Conservation (phyloP, 2,113 vertebrate species). For the Toxotes jaculatrix region DNA sequence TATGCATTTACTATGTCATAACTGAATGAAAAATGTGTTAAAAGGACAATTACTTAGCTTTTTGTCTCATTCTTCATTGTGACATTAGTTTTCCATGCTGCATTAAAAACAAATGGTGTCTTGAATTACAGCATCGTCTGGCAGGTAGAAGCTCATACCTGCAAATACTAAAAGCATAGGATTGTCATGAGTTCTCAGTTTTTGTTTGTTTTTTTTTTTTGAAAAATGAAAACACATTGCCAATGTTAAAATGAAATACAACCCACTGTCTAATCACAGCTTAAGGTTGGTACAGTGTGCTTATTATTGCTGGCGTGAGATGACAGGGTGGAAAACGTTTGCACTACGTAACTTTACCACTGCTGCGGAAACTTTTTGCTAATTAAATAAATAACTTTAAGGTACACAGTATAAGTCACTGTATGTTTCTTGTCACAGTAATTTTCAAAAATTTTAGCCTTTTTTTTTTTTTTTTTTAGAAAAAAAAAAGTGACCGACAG, state of each 20-base stretch:
- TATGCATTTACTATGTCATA: constrained; percentile 1
- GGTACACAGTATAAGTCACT: not conserved
- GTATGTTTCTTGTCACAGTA: not conserved
- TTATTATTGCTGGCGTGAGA: not conserved
- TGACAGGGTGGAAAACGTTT: not conserved
- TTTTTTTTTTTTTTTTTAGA: not conserved
- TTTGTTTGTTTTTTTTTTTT: not conserved
- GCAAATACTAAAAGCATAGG: not conserved
- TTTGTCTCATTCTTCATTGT: not conserved
- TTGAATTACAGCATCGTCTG: not conserved
- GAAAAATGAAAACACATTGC: not conserved
- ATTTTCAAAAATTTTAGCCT: not conserved
- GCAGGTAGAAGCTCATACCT: not conserved
- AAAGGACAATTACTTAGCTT: constrained; percentile 5
- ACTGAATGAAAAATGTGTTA: not conserved
- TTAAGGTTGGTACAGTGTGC: not conserved
- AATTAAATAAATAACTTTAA: not conserved
- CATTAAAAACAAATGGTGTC: not conserved
- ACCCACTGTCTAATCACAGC: not conserved
- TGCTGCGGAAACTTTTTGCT: not conserved
- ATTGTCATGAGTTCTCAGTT: not conserved
- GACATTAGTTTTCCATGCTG: not conserved
- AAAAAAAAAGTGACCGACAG: not conserved
- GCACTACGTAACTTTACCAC: not conserved
- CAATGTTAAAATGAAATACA: not conserved